Base-by-base conservation (phyloP, 2,113 vertebrate species). In the Pogonocichla stellata region DNA sequence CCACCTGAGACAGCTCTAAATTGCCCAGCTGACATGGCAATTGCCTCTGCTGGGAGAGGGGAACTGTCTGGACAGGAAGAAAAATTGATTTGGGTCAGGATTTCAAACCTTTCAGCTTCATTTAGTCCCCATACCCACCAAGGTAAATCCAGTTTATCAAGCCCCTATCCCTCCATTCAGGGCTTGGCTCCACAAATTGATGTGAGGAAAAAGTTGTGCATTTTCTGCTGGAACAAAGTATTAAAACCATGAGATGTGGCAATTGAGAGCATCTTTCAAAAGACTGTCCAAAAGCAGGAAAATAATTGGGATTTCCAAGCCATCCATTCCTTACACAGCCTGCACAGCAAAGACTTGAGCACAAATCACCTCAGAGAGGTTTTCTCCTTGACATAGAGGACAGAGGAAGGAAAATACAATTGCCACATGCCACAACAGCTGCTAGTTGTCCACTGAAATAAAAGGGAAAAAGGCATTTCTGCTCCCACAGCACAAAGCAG, bases 91-190 rank as follows among this genome's bases (percentile, higher is more conserved):
- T 54, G 56, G 48, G 24, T 20, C 14, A 87, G 86, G 53, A 95
- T 81, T 82, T 93, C 56, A 87, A 91, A 87, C 4, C 28, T 69
- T 92, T 72, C 69, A 69, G 69, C 61, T 91, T 75, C 73, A 61
- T 74, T 87, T 64, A 65, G 31, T 62, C 57, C 48, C 31, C 19
- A 17, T 22, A 25, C 24, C 64, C 73, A 72, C 29, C 29, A 60
- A 50, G 53, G 79, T 42, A 91, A 91, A 86, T 19, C 31, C 75
- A 75, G 24, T 4, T 84, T 22, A 48, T 67, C 22, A 47, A 80
- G 22, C 9, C 29, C 38, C 28, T 33, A 58, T 23, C 26, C 34
- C 67, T 67, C 42, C 70, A 64, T 31, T 36, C 23, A 3, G 6
- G 6, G 9, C 38, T 31, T 81, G 26, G n/a, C 33, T 54, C 24